Percentiles rank a stretch among this genome's conserved stretches.
Evolutionary conservation across 2,888 invertebrate species (phyloP).

Genomic region (Drosophila macrospina): DNA sequence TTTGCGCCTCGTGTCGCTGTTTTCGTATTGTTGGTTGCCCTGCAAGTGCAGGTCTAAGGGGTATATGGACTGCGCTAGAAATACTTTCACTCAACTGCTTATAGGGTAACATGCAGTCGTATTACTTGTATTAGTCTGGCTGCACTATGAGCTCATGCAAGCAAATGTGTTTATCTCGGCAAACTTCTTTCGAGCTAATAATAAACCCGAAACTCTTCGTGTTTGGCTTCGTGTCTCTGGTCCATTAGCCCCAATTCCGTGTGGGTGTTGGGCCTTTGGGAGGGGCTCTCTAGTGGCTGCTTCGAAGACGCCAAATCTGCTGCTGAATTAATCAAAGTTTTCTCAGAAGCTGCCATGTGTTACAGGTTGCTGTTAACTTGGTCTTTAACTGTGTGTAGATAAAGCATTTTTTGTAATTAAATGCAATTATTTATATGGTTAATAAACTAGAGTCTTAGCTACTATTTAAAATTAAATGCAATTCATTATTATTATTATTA

Average conservation of each 20-base stretch:
- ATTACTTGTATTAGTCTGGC: slow-evolving; percentile 40
- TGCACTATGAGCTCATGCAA: slow-evolving; percentile 41
- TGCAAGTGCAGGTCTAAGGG: not conserved
- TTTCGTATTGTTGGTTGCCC: slow-evolving; percentile 48
- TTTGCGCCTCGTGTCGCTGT: slow-evolving; percentile 65
- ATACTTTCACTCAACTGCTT: not conserved
- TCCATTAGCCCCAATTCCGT: slow-evolving; percentile 71
- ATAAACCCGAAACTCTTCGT: slow-evolving; percentile 57
- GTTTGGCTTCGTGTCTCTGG: slow-evolving; percentile 48
- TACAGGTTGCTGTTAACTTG: slow-evolving; percentile 3
- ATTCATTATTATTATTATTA: too few relatives aligned
- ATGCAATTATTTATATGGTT: too few relatives aligned
- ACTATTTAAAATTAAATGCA: too few relatives aligned
- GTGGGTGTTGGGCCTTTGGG: slow-evolving; percentile 39
- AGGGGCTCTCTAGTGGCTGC: not conserved
- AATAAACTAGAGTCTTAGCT: too few relatives aligned
- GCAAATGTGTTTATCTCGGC: slow-evolving; percentile 69
- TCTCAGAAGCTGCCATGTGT: not conserved
- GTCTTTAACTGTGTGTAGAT: not conserved
- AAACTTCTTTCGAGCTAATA: slow-evolving; percentile 75
- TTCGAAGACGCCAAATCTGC: slow-evolving; percentile 12
- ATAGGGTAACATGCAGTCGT: slow-evolving; percentile 7
- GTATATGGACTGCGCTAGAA: not conserved
- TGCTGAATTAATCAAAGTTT: slow-evolving; percentile 23
- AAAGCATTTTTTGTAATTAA: not conserved